Base-by-base conservation (phyloP, 2,797 vertebrate genomes). In the Antennarius maculatus region DNA sequence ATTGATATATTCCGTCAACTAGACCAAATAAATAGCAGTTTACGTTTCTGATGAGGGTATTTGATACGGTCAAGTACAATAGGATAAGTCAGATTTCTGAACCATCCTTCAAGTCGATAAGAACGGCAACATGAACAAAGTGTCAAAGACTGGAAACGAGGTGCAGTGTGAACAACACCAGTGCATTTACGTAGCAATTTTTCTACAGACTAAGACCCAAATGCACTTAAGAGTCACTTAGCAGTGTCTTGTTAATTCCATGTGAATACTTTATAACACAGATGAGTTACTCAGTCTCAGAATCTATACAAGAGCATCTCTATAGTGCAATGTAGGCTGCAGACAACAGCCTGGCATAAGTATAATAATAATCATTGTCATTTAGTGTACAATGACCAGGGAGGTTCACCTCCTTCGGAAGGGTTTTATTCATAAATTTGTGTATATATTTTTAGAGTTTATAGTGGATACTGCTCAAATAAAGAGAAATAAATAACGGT, bases 251-350 rank as follows among this genome's bases (percentile, higher is more conserved):
- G 47, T 61, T 68, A 41, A 53, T 79, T 64, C 11, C 34, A 79
- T 71, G 64, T 81, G 61, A 79, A 73, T 61, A 65, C 56, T 70
- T 78, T 73, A 55, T 53, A 71, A 83, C 84, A 86, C 61, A 83
- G 76, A 76, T 88, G 89, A 91, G 87, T 88, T 90, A 87, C 87
- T 89, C 69, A 77, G 72, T 86, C 76, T 79, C 75, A 57, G 80
- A 87, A 83, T 88, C 87, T 81, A 65, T 67, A 86, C 67, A 74
- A 88, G 83, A 89, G 86, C 82, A 10, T 81, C 83, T 79, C 76
- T 83, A 85, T 91, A 91, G 91, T 92, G 89, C 91, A 92, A 91
- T 73, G 71, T 56, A 70, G 82, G 71, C 88, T 71, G 59, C 52
- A 68, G 58, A 66, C 15, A 23, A 12, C 70, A 81, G 82, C 80